Evolutionary conservation across 2,888 invertebrate species (phyloP).

Genomic region (Nymphalis polychloros): DNA sequence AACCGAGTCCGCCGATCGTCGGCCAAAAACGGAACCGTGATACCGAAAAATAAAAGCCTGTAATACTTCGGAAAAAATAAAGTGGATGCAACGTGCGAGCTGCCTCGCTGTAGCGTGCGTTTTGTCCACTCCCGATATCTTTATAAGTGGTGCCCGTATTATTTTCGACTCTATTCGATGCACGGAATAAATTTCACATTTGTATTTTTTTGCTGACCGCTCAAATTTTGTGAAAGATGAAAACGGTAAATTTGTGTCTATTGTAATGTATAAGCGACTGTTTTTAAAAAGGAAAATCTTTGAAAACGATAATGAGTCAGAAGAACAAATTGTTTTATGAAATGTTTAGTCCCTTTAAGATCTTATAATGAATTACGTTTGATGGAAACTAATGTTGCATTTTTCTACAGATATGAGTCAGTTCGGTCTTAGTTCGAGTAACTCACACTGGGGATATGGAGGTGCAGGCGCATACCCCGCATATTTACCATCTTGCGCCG

Average conservation of each 20-base stretch:
- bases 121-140: constrained; percentile 61
- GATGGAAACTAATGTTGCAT: not conserved
- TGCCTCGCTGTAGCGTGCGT: constrained; percentile 47
- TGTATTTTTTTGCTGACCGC: constrained; percentile 24
- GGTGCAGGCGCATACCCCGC: constrained; percentile 93
- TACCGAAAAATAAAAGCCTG: constrained; percentile 80
- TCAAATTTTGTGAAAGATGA: constrained; percentile 20
- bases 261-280: constrained; percentile 1
- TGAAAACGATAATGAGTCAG: not conserved
- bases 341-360: not conserved
- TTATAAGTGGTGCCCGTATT: constrained; percentile 56
- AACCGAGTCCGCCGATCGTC: constrained; percentile 74
- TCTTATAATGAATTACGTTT: not conserved
- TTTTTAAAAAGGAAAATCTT: not conserved
- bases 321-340: not conserved
- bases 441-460: constrained; percentile 94
- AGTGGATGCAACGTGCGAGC: constrained; percentile 57
- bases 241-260: constrained; percentile 12
- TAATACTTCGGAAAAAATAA: constrained; percentile 76
- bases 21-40: constrained; percentile 80
- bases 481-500: constrained; percentile 90
- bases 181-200: constrained; percentile 29
- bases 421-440: constrained; percentile 91
- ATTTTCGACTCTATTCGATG: constrained; percentile 40
- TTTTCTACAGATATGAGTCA: constrained; percentile 88